These are phyloP conservation scores for Scarus forsteni DNA, from an alignment of 2,797 vertebrate species.

Conservation along the genomic window DNA sequence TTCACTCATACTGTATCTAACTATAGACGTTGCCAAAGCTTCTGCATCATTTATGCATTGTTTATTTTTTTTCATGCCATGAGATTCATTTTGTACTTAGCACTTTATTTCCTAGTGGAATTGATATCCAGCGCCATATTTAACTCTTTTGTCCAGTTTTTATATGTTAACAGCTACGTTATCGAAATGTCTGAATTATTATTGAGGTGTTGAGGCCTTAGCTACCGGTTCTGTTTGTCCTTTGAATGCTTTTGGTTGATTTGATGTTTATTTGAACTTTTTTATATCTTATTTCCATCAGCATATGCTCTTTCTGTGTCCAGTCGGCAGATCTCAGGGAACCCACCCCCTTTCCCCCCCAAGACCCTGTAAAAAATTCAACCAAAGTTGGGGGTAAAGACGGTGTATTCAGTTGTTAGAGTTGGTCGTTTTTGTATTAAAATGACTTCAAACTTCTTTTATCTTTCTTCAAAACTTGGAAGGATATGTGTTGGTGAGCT, in stretches of 20 bases:
- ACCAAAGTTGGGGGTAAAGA: slow-evolving; percentile 32
- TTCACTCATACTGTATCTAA: slow-evolving; percentile 74
- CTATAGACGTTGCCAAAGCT: slow-evolving; percentile 74
- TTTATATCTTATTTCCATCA: slow-evolving; percentile 44
- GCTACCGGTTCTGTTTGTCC: slow-evolving; percentile 39
- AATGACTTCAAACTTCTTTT: slow-evolving; percentile 8
- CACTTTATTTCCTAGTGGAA: slow-evolving; percentile 86
- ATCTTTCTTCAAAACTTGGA: slow-evolving; percentile 27
- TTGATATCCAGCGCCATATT: slow-evolving; percentile 75
- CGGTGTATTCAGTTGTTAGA: slow-evolving; percentile 17
- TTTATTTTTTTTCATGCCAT: slow-evolving; percentile 65
- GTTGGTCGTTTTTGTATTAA: slow-evolving; percentile 6
- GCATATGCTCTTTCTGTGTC: slow-evolving; percentile 70
- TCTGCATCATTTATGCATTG: slow-evolving; percentile 73
- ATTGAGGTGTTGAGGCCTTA: slow-evolving; percentile 60
- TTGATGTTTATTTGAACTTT: slow-evolving; percentile 7
- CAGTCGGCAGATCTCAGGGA: slow-evolving; percentile 86
- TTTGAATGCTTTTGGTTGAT: slow-evolving; percentile 20
- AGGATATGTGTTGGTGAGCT: background rate
- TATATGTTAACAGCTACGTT: slow-evolving; percentile 57
- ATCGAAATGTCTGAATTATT: slow-evolving; percentile 61
- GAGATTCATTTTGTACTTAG: slow-evolving; percentile 80
- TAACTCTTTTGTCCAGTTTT: slow-evolving; percentile 65
- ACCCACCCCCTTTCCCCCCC: slow-evolving; percentile 43
- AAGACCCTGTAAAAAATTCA: slow-evolving; percentile 28